These are phyloP conservation scores for Notolepis coatsorum DNA, from an alignment of 2,797 vertebrate species.

Conservation along the genomic window DNA sequence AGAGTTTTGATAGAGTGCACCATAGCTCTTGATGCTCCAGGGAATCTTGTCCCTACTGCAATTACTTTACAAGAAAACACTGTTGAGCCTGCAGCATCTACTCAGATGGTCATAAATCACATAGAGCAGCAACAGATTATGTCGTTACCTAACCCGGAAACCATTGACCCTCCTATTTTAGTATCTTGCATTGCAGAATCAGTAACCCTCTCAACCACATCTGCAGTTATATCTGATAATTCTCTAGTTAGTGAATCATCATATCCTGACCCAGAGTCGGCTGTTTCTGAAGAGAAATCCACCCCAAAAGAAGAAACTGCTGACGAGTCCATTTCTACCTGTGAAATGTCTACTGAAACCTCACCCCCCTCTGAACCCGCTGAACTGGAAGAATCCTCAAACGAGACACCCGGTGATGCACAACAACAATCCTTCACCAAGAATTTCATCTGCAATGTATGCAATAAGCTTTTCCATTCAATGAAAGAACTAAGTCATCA, in stretches of 20 bases:
- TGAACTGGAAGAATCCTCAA: slow-evolving; percentile 44
- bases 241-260: slow-evolving; percentile 32
- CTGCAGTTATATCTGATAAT: slow-evolving; percentile 48
- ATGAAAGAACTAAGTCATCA: slow-evolving; percentile 97
- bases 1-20: slow-evolving; percentile 85
- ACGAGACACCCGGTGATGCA: slow-evolving; percentile 32
- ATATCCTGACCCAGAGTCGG: slow-evolving; percentile 26
- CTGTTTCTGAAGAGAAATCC: slow-evolving; percentile 28
- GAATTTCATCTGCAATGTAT: slow-evolving; percentile 97
- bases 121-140: slow-evolving; percentile 67
- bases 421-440: slow-evolving; percentile 86
- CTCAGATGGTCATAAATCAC: slow-evolving; percentile 70
- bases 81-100: slow-evolving; percentile 50
- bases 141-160: slow-evolving; percentile 53
- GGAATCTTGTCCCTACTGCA: slow-evolving; percentile 63
- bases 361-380: slow-evolving; percentile 55
- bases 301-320: slow-evolving; percentile 46
- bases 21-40: slow-evolving; percentile 76
- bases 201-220: slow-evolving; percentile 44
- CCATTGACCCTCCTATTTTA: slow-evolving; percentile 54
- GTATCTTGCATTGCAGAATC: slow-evolving; percentile 63
- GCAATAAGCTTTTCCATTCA: slow-evolving; percentile 92
- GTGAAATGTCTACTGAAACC: slow-evolving; percentile 27
- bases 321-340: slow-evolving; percentile 26
- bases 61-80: slow-evolving; percentile 64